A percentile compares a stretch with the other conserved stretches of the same genome.
Conservation (phyloP, 2,113 vertebrate genomes). For the Empidonax alnorum region DNA sequence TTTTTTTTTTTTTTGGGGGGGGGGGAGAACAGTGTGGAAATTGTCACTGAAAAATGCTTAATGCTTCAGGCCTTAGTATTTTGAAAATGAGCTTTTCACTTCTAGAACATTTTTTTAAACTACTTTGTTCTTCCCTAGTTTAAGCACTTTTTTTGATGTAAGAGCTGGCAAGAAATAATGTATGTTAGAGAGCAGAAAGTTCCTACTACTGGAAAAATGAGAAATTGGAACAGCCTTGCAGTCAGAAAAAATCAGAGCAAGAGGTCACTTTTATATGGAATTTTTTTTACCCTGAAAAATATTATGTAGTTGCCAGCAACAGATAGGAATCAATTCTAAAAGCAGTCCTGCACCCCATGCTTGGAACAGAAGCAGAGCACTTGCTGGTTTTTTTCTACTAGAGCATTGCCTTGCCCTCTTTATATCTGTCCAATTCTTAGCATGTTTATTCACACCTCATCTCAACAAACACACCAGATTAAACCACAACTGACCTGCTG, state of each 20-base stretch:
- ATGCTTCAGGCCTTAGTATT: neutral
- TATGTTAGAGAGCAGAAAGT: neutral
- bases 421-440: neutral
- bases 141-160: conserved; percentile 15
- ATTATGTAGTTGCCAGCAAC: neutral
- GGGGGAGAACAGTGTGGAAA: neutral
- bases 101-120: neutral
- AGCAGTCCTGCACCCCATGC: neutral
- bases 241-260: conserved; percentile 15
- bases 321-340: neutral
- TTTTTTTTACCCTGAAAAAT: conserved; percentile 13
- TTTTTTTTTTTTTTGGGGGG: too few relatives aligned
- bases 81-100: neutral
- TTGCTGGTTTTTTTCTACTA: neutral
- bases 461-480: fast-evolving
- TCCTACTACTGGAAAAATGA: neutral
- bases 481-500: neutral
- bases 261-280: neutral
- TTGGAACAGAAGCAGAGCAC: neutral
- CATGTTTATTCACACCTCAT: fast-evolving
- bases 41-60: neutral
- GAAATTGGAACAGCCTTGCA: neutral
- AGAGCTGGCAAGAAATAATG: neutral
- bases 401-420: neutral
- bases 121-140: neutral